Evolutionary conservation across 2,113 vertebrate genomes (phyloP).

Genomic region (Platysteira castanea): DNA sequence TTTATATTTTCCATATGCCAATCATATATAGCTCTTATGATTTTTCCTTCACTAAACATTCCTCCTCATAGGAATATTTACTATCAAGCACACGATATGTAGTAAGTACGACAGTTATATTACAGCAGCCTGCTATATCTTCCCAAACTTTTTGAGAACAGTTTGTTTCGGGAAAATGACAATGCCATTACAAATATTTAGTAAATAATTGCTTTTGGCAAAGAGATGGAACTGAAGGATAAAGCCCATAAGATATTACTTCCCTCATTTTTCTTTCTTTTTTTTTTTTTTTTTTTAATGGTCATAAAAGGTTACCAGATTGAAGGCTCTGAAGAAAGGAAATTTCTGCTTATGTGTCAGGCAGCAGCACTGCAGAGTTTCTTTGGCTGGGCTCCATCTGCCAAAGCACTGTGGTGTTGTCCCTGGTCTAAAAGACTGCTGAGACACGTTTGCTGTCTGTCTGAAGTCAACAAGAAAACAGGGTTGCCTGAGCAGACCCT

Average conservation of each 20-base stretch:
- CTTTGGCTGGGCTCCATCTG: not conserved
- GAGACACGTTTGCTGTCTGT: not conserved
- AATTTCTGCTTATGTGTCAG: not conserved
- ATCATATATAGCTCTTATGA: constrained; percentile 3
- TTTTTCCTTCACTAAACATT: constrained; percentile 12
- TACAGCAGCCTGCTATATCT: not conserved
- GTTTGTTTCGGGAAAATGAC: not conserved
- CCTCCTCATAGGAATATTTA: constrained; percentile 11
- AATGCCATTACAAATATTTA: not conserved
- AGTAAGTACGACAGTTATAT: not conserved
- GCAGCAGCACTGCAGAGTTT: not conserved
- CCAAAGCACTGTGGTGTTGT: not conserved
- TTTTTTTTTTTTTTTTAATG: not conserved
- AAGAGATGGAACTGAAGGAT: not conserved
- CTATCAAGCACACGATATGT: not conserved
- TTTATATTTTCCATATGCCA: constrained; percentile 51
- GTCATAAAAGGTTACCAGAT: not conserved
- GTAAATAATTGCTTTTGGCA: not conserved
- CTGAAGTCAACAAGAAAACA: not conserved
- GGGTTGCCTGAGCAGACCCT: not conserved
- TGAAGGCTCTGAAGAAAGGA: not conserved
- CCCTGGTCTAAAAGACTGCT: not conserved
- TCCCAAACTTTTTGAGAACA: not conserved
- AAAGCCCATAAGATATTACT: not conserved
- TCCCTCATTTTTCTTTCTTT: not conserved